phyloP scores from a whole-genome alignment of 2,113 vertebrate species.

The Stegastes partitus region DNA sequence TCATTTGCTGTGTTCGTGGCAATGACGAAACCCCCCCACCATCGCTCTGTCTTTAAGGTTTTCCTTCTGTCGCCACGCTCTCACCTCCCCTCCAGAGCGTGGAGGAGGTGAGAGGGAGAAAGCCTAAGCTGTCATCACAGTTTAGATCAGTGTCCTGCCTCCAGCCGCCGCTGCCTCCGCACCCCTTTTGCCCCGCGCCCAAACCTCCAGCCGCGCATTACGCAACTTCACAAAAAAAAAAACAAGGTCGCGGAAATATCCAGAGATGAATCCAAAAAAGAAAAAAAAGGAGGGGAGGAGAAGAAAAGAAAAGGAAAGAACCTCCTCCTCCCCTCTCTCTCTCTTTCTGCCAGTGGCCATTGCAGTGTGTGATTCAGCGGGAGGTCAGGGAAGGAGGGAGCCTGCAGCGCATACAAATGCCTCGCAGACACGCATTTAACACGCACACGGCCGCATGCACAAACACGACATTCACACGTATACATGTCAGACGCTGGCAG shows the following conservation, averaged over 20 bases:
- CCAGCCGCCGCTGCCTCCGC: constrained; percentile 42
- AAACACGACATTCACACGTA: constrained; percentile 22
- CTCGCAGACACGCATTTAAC: constrained; percentile 35
- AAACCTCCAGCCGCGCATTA: constrained; percentile 67
- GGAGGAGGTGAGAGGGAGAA: constrained; percentile 75
- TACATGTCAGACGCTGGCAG: constrained; percentile 28
- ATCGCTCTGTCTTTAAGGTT: constrained; percentile 49
- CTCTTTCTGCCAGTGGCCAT: constrained; percentile 22
- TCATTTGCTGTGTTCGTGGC: constrained; percentile 40
- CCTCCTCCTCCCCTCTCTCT: constrained; percentile 13
- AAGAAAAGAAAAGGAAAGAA: constrained; percentile 16
- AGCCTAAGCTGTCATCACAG: constrained; percentile 74
- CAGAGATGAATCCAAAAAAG: constrained; percentile 47
- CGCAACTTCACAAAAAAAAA: constrained; percentile 46
- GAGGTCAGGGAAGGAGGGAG: constrained; percentile 53
- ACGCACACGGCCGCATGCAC: background rate
- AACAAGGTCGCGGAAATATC: constrained; percentile 66
- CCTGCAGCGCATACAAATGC: constrained; percentile 54
- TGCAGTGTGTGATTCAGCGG: constrained; percentile 53
- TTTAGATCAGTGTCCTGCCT: constrained; percentile 74
- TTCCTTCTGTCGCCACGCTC: constrained; percentile 49
- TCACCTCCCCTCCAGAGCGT: constrained; percentile 62
- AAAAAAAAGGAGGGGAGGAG: constrained; percentile 37
- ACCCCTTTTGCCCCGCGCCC: constrained; percentile 51
- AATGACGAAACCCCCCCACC: constrained; percentile 40